phyloP scores from a whole-genome alignment of 1,140 invertebrate species.

The Eueides isabella region DNA sequence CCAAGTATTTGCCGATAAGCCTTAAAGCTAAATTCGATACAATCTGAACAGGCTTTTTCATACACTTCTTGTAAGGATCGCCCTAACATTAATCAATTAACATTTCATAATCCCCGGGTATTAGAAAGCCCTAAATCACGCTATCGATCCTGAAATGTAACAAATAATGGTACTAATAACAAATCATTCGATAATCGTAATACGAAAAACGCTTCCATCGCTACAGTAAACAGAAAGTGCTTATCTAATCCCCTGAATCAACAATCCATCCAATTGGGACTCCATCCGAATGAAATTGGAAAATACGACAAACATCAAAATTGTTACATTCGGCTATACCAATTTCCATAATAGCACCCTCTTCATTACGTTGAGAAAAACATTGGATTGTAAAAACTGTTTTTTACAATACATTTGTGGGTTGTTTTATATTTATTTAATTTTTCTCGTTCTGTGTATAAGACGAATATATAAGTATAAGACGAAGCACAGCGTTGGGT shows the following conservation, averaged over 20 bases:
- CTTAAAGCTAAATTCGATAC: background rate
- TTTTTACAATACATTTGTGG: no score
- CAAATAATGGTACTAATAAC: conserved; percentile 25
- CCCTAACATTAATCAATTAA: background rate
- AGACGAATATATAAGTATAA: no score
- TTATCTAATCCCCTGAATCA: conserved; percentile 57
- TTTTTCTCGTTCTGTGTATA: no score
- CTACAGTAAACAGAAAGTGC: conserved; percentile 47
- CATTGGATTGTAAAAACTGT: conserved; percentile 6
- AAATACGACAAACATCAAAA: conserved; percentile 71
- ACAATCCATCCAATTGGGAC: conserved; percentile 58
- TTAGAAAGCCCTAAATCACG: background rate
- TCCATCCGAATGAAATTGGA: conserved; percentile 50
- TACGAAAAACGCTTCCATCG: conserved; percentile 41
- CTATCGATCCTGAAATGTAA: background rate
- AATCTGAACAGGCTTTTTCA: background rate
- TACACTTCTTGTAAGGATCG: background rate
- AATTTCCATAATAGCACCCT: conserved; percentile 73
- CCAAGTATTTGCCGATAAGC: no score
- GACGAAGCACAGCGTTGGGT: no score
- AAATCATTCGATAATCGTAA: conserved; percentile 44
- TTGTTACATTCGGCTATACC: conserved; percentile 58
- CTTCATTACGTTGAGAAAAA: conserved; percentile 54
- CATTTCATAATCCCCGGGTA: background rate
- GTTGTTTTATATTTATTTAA: conserved; percentile 1